phyloP scores from a whole-genome alignment of 2,888 invertebrate species.

The Cheilosia scutellata region DNA sequence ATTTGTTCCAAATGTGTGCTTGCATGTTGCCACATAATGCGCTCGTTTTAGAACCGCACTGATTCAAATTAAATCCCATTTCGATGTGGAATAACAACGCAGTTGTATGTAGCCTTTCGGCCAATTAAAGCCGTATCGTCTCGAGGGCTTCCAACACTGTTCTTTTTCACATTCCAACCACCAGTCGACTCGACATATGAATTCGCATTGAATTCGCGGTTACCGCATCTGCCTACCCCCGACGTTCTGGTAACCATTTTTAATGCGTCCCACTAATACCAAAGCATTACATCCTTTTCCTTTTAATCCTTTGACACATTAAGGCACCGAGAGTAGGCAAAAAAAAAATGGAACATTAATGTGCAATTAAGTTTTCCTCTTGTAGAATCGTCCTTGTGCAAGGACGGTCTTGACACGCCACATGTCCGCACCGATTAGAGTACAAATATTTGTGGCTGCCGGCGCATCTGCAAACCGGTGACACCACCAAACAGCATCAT shows the following conservation, averaged over 20 bases:
- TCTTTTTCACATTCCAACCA: background rate
- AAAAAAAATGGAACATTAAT: slow-evolving; percentile 41
- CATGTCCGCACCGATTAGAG: slow-evolving; percentile 66
- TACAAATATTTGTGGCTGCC: slow-evolving; percentile 68
- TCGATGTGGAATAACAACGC: slow-evolving; percentile 50
- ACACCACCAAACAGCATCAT: background rate
- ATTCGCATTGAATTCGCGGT: slow-evolving; percentile 21
- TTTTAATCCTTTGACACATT: slow-evolving; percentile 47
- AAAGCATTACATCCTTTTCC: slow-evolving; percentile 53
- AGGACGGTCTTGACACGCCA: slow-evolving; percentile 37
- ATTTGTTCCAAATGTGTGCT: slow-evolving; percentile 13
- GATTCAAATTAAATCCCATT: slow-evolving; percentile 60
- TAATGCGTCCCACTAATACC: slow-evolving; percentile 33
- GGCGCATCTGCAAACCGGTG: slow-evolving; percentile 50
- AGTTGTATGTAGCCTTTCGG: slow-evolving; percentile 45
- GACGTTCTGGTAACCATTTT: slow-evolving; percentile 4
- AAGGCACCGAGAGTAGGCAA: background rate
- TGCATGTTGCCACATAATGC: slow-evolving; percentile 41
- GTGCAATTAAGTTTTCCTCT: slow-evolving; percentile 43
- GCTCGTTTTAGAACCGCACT: slow-evolving; percentile 41
- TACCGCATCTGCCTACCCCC: slow-evolving; percentile 12
- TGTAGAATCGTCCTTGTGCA: slow-evolving; percentile 29
- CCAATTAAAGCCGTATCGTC: slow-evolving; percentile 53
- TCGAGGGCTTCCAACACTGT: background rate
- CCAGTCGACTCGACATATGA: background rate